Evolutionary conservation across 2,113 vertebrate species (phyloP).

Genomic region (Ptychochromis oligacanthus): DNA sequence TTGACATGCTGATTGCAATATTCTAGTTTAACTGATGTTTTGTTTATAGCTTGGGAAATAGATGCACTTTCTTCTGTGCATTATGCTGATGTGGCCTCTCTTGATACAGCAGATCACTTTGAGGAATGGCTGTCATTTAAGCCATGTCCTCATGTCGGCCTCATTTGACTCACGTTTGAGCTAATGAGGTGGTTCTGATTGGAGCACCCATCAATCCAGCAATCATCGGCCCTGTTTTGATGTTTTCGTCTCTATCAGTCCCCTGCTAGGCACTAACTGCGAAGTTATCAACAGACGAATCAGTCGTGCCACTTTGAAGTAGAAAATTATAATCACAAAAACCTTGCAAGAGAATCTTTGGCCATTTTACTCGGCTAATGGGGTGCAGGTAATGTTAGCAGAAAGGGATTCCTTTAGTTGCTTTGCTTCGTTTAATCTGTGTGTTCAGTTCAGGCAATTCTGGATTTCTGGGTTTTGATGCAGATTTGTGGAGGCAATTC

Average conservation of each 20-base stretch:
- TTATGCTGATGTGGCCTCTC: not conserved
- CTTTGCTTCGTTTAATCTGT: constrained; percentile 12
- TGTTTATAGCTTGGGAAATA: constrained; percentile 14
- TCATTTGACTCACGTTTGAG: not conserved
- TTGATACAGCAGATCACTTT: not conserved
- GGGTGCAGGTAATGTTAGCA: not conserved
- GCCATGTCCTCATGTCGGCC: not conserved
- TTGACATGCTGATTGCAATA: constrained; percentile 31
- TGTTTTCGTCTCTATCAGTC: constrained; percentile 12
- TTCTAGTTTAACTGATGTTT: constrained; percentile 24
- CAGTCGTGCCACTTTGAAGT: constrained; percentile 35
- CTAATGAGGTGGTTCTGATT: constrained; percentile 44
- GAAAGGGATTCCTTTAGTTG: not conserved
- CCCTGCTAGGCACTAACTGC: constrained; percentile 19
- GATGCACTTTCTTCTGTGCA: not conserved
- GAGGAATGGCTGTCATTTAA: not conserved
- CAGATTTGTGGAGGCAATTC: constrained; percentile 13
- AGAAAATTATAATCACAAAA: constrained; percentile 24
- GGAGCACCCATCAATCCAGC: constrained; percentile 23
- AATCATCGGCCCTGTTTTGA: constrained; percentile 27
- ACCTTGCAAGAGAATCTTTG: not conserved
- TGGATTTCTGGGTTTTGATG: constrained; percentile 2
- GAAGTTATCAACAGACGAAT: constrained; percentile 40
- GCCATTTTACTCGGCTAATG: not conserved
- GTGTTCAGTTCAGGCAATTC: not conserved